phyloP scores from a whole-genome alignment of 1,140 invertebrate species.

The Heliconius hermathena region DNA sequence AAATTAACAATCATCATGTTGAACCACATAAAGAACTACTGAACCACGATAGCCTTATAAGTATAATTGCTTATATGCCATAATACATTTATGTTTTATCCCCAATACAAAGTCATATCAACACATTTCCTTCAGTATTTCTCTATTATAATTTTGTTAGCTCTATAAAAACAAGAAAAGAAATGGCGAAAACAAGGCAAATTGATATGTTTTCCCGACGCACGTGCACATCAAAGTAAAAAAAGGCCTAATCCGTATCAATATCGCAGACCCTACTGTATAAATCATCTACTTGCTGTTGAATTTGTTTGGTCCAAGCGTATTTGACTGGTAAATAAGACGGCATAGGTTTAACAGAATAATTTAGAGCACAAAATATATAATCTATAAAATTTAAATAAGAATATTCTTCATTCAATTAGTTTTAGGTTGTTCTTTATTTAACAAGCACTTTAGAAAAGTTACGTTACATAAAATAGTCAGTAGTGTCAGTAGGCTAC shows the following conservation, averaged over 20 bases:
- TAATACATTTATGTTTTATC: background rate
- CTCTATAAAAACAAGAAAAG: slow-evolving; percentile 34
- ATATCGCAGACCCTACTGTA: slow-evolving; percentile 61
- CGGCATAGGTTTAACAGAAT: too few relatives aligned
- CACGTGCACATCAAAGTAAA: slow-evolving; percentile 61
- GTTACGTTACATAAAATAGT: too few relatives aligned
- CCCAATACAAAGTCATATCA: background rate
- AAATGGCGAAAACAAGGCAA: slow-evolving; percentile 52
- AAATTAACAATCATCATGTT: too few relatives aligned
- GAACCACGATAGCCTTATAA: too few relatives aligned
- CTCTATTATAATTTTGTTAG: slow-evolving; percentile 12
- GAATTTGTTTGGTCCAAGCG: slow-evolving; percentile 26
- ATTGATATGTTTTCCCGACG: slow-evolving; percentile 64
- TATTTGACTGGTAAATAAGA: background rate
- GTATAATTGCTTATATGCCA: too few relatives aligned
- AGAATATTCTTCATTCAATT: too few relatives aligned
- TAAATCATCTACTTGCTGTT: slow-evolving; percentile 61
- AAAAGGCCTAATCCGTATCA: slow-evolving; percentile 61
- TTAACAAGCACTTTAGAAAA: too few relatives aligned
- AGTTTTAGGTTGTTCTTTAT: too few relatives aligned
- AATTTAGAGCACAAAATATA: too few relatives aligned
- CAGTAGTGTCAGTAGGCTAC: too few relatives aligned
- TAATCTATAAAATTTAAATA: too few relatives aligned
- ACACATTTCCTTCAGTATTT: background rate
- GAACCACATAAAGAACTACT: too few relatives aligned